Evolutionary conservation across 2,113 vertebrate species (phyloP), one percentile per base, ranked within the genome.

Genomic region (Chunga burmeisteri): DNA sequence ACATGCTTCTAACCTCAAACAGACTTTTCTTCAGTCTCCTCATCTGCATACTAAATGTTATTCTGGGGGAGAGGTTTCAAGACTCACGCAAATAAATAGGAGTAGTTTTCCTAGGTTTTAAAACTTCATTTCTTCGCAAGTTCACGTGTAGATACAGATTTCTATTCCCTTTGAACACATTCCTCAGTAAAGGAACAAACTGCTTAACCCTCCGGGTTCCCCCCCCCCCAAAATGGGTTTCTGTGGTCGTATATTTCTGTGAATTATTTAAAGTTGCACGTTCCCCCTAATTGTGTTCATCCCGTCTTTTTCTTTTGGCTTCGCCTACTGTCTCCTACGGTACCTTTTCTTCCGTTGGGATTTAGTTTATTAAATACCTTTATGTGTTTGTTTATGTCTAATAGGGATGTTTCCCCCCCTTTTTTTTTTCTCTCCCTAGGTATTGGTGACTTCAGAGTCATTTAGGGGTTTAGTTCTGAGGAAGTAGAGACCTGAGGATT

Each of bases 391-490:
- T 18, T 62, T 65, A 22, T 93, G 18, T 42, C 85, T 97, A 91
- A 96, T n/a, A 56, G 77, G 59, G 30, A 13, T 94, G 32, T 92
- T 84, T 95, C 22, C 92, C 22, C 92, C 42, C 16, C 40, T 66
- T 68, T 74, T 91, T 74, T 59, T 72, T 75, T 86, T 67, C 86
- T 30, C 47, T 96, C 49, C 67, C 8, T 86, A 96, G 97, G 91
- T 96, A 66, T 81, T 82, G 93, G 73, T 94, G 96, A 86, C 94
- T 95, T 81, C 82, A 92, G 73, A 46, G 81, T 80, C 75, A 58
- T 96, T 79, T 92, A 96, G 74, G 46, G 59, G 5, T 56, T 86
- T 92, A 89, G 75, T 58, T 94, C 70, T 81, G 92, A 95, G 80
- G 82, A 91, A 96, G 62, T 1, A 78, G 55, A 88, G 50, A 56